Evolutionary conservation across 2,797 vertebrate genomes (phyloP).

Genomic region (Macropus fuliginosus): DNA sequence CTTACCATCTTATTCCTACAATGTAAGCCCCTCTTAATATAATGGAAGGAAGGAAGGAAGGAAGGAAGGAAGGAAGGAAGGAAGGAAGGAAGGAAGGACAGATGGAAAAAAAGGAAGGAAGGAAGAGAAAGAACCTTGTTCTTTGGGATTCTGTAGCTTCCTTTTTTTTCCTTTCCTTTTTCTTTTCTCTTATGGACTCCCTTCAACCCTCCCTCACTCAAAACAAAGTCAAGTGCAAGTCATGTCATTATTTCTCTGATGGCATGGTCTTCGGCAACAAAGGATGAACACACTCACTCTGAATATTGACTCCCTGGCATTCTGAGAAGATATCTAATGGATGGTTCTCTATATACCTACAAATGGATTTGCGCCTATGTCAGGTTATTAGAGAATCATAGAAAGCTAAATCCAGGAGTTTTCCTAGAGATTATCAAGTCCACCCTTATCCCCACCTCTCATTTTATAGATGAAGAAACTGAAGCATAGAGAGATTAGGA

Average conservation of each 20-base stretch:
- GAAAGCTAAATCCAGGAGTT: neutral
- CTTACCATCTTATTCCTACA: neutral
- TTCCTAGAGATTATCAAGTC: neutral
- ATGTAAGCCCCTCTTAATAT: neutral
- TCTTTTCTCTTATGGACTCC: neutral
- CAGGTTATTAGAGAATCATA: neutral
- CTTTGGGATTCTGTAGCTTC: neutral
- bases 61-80: too few species aligned
- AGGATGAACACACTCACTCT: too few species aligned
- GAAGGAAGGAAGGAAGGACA: too few species aligned
- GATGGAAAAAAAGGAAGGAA: accelerated
- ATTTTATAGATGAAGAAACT: neutral
- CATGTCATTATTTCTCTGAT: too few species aligned
- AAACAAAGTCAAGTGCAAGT: too few species aligned
- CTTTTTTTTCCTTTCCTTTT: neutral
- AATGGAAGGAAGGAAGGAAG: neutral
- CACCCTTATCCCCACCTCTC: neutral
- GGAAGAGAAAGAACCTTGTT: neutral
- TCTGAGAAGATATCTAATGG: constrained; percentile 1
- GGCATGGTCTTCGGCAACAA: too few species aligned
- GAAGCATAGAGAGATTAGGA: too few species aligned
- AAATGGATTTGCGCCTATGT: neutral
- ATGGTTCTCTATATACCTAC: neutral
- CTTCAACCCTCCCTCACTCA: too few species aligned
- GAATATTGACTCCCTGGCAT: neutral